Percentiles rank a stretch among this genome's conserved stretches.
Evolutionary conservation across 2,113 vertebrate species (phyloP).

Genomic region (Erinaceus europaeus): DNA sequence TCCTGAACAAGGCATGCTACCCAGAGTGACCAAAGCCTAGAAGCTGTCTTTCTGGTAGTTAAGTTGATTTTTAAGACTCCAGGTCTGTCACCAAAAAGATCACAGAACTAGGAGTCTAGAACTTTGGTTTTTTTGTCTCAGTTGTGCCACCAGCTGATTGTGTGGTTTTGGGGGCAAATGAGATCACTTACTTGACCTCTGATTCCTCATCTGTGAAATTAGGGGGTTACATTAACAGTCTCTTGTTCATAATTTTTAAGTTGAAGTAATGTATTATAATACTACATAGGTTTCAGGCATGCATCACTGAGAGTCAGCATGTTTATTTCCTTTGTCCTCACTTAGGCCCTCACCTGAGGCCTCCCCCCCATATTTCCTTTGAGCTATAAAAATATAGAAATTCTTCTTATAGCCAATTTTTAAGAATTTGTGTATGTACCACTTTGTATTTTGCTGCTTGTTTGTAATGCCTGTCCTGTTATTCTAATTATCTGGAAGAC

Average conservation of each 20-base stretch:
- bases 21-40: constrained; percentile 41
- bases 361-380: too few species aligned
- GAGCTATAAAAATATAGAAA: not conserved
- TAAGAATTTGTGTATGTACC: not conserved
- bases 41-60: constrained; percentile 45
- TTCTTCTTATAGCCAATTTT: not conserved
- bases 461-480: constrained; percentile 3
- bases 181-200: not conserved
- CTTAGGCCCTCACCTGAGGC: too few species aligned
- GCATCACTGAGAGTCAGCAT: too few species aligned
- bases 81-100: not conserved
- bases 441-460: not conserved
- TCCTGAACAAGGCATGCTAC: constrained; percentile 37
- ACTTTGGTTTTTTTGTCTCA: not conserved
- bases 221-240: constrained; percentile 22
- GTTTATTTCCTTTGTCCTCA: too few species aligned
- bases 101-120: not conserved
- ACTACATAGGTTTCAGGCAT: too few species aligned
- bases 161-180: not conserved
- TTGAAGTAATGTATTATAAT: too few species aligned
- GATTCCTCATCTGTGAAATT: constrained; percentile 52
- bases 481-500: not conserved
- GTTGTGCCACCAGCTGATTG: not conserved
- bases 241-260: too few species aligned
- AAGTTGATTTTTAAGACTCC: constrained; percentile 19